A percentile compares a stretch with the other conserved stretches of the same genome.
Conservation (phyloP, 2,888 invertebrate species). For the Sinohyriopsis cumingii region DNA sequence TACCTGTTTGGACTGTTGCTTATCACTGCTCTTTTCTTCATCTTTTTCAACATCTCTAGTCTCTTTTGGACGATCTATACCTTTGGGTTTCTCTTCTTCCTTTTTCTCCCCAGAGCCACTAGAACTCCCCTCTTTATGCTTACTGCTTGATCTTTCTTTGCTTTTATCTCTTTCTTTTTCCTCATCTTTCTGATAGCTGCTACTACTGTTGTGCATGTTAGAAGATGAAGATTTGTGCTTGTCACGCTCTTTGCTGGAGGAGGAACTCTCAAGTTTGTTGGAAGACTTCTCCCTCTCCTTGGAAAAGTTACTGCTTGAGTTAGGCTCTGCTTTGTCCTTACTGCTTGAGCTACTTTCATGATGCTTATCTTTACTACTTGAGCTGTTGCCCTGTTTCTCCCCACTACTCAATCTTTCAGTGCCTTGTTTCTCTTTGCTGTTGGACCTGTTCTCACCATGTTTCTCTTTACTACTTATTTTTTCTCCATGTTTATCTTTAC, state of each 20-base stretch:
- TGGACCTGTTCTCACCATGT: conserved; percentile 12
- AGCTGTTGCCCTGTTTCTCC: conserved; percentile 12
- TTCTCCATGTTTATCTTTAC: conserved; percentile 10
- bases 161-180: conserved; percentile 33
- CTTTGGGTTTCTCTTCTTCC: conserved; percentile 21
- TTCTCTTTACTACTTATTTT: conserved; percentile 21
- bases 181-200: conserved; percentile 36
- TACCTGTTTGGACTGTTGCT: conserved; percentile 2
- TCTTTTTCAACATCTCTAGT: too few relatives aligned
- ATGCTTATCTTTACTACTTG: conserved; percentile 20
- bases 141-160: conserved; percentile 18
- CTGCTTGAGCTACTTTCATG: conserved; percentile 18
- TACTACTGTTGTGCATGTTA: conserved; percentile 9
- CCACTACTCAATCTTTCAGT: conserved; percentile 27
- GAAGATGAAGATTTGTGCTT: conserved; percentile 22
- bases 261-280: conserved; percentile 2
- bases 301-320: conserved; percentile 3
- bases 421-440: conserved; percentile 9
- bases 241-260: conserved; percentile 23
- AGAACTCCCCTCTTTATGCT: conserved; percentile 29
- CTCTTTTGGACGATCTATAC: background rate
- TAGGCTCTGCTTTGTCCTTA: conserved; percentile 27
- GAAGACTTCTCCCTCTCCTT: background rate
- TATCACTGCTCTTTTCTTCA: background rate
- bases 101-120: conserved; percentile 17